A percentile compares a stretch with the other conserved stretches of the same genome.
Evolutionary conservation across 2,797 vertebrate species (phyloP).

Genomic region (Ctenopoma kingsleyae): DNA sequence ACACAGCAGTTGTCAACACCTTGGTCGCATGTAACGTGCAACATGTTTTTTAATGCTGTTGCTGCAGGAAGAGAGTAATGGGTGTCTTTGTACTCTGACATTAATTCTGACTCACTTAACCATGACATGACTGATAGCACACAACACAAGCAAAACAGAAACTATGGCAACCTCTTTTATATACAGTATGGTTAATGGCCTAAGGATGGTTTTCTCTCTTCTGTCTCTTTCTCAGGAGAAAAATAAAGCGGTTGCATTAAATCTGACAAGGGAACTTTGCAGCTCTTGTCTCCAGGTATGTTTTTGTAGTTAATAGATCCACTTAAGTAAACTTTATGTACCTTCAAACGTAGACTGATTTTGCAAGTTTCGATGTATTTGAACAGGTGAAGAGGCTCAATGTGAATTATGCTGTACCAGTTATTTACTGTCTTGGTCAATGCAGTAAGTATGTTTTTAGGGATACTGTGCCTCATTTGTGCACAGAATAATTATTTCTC

Average conservation of each 20-base stretch:
- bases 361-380: slow-evolving; percentile 29
- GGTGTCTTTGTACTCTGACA: not conserved
- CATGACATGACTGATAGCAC: fast-evolving
- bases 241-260: slow-evolving; percentile 46
- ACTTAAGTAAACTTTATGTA: not conserved
- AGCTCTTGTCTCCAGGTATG: slow-evolving; percentile 77
- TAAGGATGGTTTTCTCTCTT: not conserved
- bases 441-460: slow-evolving; percentile 71
- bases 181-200: too few relatives aligned
- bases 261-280: slow-evolving; percentile 54
- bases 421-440: slow-evolving; percentile 61
- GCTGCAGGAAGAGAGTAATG: not conserved
- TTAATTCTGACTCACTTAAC: not conserved
- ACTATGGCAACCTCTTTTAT: not conserved
- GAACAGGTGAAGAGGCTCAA: slow-evolving; percentile 75
- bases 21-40: not conserved
- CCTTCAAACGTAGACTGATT: not conserved
- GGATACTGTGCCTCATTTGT: not conserved
- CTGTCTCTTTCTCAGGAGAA: slow-evolving; percentile 60
- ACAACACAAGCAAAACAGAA: slow-evolving; percentile 1
- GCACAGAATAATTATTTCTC: not conserved
- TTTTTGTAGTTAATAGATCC: not conserved
- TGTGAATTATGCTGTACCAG: slow-evolving; percentile 68
- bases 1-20: not conserved
- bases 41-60: not conserved